These are phyloP conservation scores for Herminia tarsipennalis DNA, from an alignment of 2,888 invertebrate genomes.

Conservation along the genomic window DNA sequence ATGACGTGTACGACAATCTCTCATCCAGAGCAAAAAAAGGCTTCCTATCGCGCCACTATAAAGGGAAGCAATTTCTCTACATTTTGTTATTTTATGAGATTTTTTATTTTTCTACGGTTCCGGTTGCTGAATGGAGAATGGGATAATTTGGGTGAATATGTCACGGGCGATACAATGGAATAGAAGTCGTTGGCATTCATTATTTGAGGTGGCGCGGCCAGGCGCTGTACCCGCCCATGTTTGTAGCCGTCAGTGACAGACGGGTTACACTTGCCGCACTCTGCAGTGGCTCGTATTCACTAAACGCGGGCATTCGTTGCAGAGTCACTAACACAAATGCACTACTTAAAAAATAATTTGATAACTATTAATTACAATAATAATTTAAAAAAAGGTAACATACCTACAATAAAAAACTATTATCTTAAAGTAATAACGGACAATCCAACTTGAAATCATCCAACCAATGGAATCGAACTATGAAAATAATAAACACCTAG, in stretches of 20 bases:
- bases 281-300: too few species aligned
- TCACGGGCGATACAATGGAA: constrained; percentile 53
- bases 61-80: constrained; percentile 19
- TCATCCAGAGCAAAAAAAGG: constrained; percentile 31
- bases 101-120: constrained; percentile 25
- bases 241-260: constrained; percentile 53
- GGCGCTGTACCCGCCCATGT: constrained; percentile 48
- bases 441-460: too few species aligned
- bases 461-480: too few species aligned
- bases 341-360: too few species aligned
- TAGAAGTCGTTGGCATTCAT: constrained; percentile 57
- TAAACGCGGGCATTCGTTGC: too few species aligned
- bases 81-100: constrained; percentile 13
- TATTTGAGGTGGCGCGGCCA: constrained; percentile 50
- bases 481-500: too few species aligned
- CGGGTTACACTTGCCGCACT: constrained; percentile 41
- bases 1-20: constrained; percentile 47
- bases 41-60: constrained; percentile 25
- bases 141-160: constrained; percentile 56
- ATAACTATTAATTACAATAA: too few species aligned
- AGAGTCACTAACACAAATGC: too few species aligned
- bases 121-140: constrained; percentile 25
- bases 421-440: too few species aligned
- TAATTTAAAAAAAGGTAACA: too few species aligned
- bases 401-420: too few species aligned